These are phyloP conservation scores for Rhinatrema bivittatum DNA, from an alignment of 2,797 vertebrate species.

Conservation along the genomic window DNA sequence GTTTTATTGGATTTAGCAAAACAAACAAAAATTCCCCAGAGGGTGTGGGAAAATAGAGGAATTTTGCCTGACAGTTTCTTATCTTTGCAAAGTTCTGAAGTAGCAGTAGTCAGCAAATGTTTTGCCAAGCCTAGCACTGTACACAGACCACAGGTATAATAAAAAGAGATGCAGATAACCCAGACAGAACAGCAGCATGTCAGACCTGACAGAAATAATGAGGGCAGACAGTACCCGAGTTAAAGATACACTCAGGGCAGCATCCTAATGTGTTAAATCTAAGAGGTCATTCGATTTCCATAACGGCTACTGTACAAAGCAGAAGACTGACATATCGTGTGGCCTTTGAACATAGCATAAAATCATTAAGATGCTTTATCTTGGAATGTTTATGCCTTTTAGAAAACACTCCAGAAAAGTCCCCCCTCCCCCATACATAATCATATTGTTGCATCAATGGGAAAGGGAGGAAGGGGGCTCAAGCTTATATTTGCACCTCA, in stretches of 20 bases:
- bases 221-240: not conserved
- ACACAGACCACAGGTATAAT: no score
- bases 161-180: not conserved
- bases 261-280: not conserved
- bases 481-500: no score
- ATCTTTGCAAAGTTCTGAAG: not conserved
- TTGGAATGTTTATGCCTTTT: conserved; percentile 10
- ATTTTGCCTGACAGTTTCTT: not conserved
- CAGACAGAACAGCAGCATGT: not conserved
- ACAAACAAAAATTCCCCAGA: no score
- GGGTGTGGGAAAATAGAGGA: not conserved
- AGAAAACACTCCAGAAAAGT: no score
- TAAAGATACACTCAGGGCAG: no score
- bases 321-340: not conserved
- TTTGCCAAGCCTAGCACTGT: no score
- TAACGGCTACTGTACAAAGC: not conserved
- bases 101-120: no score
- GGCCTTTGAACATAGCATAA: conserved; percentile 2
- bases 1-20: no score
- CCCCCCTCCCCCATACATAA: conserved; percentile 10
- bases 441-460: no score
- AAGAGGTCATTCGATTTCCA: not conserved
- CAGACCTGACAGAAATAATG: not conserved
- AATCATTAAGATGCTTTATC: conserved; percentile 10
- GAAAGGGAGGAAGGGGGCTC: no score